These are phyloP conservation scores for Melanotaenia trifasciata DNA, from an alignment of 2,797 vertebrate species.

Conservation along the genomic window DNA sequence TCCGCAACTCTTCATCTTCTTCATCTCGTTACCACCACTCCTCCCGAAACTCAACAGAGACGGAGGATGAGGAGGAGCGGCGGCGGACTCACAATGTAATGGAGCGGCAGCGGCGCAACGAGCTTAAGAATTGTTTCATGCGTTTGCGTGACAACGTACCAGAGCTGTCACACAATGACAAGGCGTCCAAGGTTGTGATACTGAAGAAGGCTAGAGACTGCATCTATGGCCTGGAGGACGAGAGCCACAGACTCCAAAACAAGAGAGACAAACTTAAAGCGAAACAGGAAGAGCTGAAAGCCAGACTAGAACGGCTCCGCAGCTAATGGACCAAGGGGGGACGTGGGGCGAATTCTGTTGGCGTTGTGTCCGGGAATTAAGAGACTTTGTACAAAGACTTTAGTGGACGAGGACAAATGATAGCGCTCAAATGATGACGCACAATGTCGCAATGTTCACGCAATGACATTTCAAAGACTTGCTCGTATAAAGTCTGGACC, in stretches of 20 bases:
- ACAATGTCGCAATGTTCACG: constrained; percentile 35
- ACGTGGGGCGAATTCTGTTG: neutral
- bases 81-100: constrained; percentile 86
- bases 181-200: constrained; percentile 87
- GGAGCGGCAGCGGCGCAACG: constrained; percentile 86
- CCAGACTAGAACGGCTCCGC: constrained; percentile 70
- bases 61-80: constrained; percentile 83
- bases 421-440: constrained; percentile 5
- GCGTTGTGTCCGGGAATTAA: neutral
- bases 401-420: neutral
- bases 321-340: constrained; percentile 41
- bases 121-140: constrained; percentile 86
- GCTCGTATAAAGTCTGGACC: constrained; percentile 17
- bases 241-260: constrained; percentile 65
- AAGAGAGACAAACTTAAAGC: constrained; percentile 68
- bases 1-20: constrained; percentile 42
- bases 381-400: constrained; percentile 45
- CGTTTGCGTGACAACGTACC: constrained; percentile 84
- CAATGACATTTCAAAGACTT: constrained; percentile 58
- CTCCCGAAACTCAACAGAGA: constrained; percentile 58
- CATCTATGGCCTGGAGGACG: constrained; percentile 77
- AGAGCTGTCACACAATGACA: constrained; percentile 84
- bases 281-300: constrained; percentile 77
- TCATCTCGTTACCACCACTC: constrained; percentile 36
- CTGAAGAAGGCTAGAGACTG: constrained; percentile 85